Evolutionary conservation across 2,113 vertebrate genomes (phyloP), one percentile per base, ranked within the genome.

Genomic region (Drymodes brunneopygia): DNA sequence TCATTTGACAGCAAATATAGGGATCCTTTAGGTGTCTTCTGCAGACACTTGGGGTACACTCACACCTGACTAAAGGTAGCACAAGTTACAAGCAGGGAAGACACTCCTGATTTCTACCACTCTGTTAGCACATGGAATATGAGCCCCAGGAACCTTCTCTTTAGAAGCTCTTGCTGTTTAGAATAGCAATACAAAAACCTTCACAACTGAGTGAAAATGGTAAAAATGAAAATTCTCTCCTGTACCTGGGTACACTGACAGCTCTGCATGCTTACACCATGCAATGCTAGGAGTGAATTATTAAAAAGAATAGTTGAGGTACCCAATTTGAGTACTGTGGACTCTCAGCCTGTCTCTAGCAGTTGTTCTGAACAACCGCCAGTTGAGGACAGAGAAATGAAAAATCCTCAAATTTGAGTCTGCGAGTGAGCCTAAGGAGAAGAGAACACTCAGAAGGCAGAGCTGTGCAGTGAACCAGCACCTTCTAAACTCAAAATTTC

Each of bases 1-100:
- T 9, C 11, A 28, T 47, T 15, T 28, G 27, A 22, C 6, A 21
- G 42, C 0, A 1, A 70, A 57, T 19, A 35, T 0, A 40, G 28
- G 22, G 48, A 51, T 36, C 21, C 45, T 48, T 42, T 22, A 7
- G 29, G 58, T 31, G 25, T 35, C 42, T 45, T 11, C 9, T 29
- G 56, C 58, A 81, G 44, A n/a, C 28, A 14, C 28, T 10, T 11
- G 1, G 29, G 73, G 60, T 62, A 5, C 29, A 31, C 24, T n/a
- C 7, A 8, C 2, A 38, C 12, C 56, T 56, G n/a, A 35, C 27
- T 10, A 24, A 51, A 33, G 53, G 48, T 2, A 51, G 57, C 48
- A 17, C 33, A 74, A 38, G 33, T 18, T 20, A 69, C 45, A 51
- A 22, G 42, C 15, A 77, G 45, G 11, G 47, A 64, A 50, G 60